Base-by-base conservation (phyloP, 2,113 vertebrate genomes). In the Motacilla alba region DNA sequence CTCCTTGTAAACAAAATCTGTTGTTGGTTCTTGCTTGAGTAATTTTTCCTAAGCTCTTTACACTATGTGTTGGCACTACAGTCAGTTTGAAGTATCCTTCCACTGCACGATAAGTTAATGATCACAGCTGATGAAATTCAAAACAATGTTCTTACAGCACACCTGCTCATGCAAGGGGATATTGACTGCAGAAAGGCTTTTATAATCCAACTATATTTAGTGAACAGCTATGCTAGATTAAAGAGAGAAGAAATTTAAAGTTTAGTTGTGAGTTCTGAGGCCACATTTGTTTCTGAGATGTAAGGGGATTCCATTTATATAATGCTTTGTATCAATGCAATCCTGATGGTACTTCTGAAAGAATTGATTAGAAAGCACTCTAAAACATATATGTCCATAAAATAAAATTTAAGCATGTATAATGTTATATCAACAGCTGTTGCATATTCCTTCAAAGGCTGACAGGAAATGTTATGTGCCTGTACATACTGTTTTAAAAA, bases 1-100 rank as follows among this genome's bases (percentile, higher is more conserved):
- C 63, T 91, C 59, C 10, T 70, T 90, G 77, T 83, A 95, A 94
- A 94, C 81, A 94, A 95, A 93, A 93, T 95, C 93, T 96, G 91
- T 87, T 95, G 69, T 89, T 91, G 69, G 31, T 91, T 93, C 89
- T 91, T 95, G 83, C 81, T 87, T 78, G 83, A 87, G 58, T 85
- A 87, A 77, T 85, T 93, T 93, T 83, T 79, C 66, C 55, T 77
- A 73, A 87, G 74, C 37, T 74, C 90, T 83, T 94, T 91, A 50
- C 33, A 69, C 24, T 87, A 15, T 64, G 53, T 79, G 67, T 89
- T 90, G 94, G 87, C 74, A 47, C 81, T 85, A 56, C 31, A 93
- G 74, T 79, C 77, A 55, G 31, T 83, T 91, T 89, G 70, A 94
- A 89, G 91, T 91, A 73, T 35, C 43, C 63, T 87, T 95, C 81